phyloP scores from a whole-genome alignment of 1,140 invertebrate species.

The Melanaphis sacchari region DNA sequence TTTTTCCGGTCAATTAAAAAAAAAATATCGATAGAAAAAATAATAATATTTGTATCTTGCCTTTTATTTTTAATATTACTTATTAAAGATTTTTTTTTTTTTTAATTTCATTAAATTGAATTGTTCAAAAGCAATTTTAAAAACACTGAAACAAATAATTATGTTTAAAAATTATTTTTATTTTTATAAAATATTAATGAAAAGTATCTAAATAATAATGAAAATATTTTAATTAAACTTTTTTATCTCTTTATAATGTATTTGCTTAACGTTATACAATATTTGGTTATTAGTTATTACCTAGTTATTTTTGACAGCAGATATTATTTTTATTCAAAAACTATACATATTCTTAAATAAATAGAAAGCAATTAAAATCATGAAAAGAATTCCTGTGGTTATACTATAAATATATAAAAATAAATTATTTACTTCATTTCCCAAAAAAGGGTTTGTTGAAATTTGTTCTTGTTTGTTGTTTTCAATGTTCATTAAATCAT shows the following conservation, averaged over 20 bases:
- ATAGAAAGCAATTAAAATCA: background rate
- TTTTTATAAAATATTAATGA: background rate
- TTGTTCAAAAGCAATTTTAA: background rate
- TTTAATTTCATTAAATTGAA: background rate
- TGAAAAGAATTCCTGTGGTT: too few species aligned
- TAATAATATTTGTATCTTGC: background rate
- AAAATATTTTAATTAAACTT: background rate
- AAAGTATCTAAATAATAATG: background rate
- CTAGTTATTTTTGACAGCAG: background rate
- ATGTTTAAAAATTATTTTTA: background rate
- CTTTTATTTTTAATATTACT: background rate
- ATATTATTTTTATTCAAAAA: background rate
- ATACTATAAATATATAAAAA: background rate
- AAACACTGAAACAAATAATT: background rate
- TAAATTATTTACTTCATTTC: constrained; percentile 41
- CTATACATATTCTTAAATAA: background rate
- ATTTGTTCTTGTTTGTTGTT: constrained; percentile 7
- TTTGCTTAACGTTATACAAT: background rate
- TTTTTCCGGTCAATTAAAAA: too few species aligned
- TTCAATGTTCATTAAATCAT: background rate
- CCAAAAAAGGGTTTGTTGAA: constrained; percentile 42
- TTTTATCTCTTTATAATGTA: background rate
- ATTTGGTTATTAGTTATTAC: background rate
- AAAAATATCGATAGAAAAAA: too few species aligned
- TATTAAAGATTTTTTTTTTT: background rate